Base-by-base conservation (phyloP, 2,113 vertebrate species). In the Gallinago undulata region DNA sequence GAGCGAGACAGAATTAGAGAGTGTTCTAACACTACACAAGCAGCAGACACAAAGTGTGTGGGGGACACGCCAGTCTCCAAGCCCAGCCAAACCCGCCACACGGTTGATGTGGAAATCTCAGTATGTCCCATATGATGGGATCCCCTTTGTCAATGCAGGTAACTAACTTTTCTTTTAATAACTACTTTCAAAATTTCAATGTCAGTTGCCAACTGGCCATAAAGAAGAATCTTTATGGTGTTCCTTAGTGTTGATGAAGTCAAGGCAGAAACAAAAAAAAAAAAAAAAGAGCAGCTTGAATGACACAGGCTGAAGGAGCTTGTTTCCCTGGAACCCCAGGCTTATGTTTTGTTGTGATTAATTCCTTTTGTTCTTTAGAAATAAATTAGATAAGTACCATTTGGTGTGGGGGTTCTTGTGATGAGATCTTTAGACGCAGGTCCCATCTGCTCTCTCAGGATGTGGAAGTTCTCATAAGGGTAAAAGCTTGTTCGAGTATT, bases 41-140 rank as follows among this genome's bases (percentile, higher is more conserved):
- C 98, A 98, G 97, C 98, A 99, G 39, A 99, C 99, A 47, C 98
- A 98, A 82, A 98, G 97, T 28, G 98, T 98, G 62, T 98, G 98
- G 98, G 99, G 98, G 11, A 99, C 98, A 0, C 98, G 98, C 70
- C 98, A 99, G 93, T 99, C 98, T 90, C 98, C 98, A 47, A 99
- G 98, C 86, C 98, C 98, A 60, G 98, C 98, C 94, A 99, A 98
- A 94, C 98, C 98, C 1, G 98, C 98, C 96, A 98, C 98, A 59
- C 97, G 98, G 23, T 97, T 99, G 89, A 98, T 98, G 98, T 99
- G 98, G 98, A 99, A 98, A 96, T 99, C 98, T 39, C 99, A 99
- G 93, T 98, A 98, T 96, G 98, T 98, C 80, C 98, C 98, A 35
- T 99, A 99, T 93, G 99, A 99, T 92, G 98, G 98, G 96, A 98